Conservation (phyloP, 2,888 invertebrate species). For the Lycophotia porphyrea region DNA sequence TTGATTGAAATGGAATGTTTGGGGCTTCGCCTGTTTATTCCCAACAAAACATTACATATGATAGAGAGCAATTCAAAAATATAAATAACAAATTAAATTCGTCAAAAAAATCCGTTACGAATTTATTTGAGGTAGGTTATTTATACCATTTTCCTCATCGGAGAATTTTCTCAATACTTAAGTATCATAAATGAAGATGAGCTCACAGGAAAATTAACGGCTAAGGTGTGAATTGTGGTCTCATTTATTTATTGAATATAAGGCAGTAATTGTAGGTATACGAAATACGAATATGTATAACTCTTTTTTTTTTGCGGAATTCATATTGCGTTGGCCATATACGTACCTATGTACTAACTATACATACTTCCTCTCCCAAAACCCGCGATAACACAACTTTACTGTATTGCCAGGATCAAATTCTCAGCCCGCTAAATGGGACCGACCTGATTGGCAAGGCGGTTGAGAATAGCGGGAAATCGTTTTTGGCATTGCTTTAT, state of each 20-base stretch:
- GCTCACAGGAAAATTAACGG: conserved; percentile 10
- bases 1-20: conserved; percentile 11
- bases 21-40: neutral
- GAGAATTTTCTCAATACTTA: neutral
- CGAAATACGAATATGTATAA: too few relatives aligned
- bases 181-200: conserved; percentile 24
- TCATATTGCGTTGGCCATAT: neutral
- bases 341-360: neutral
- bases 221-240: neutral
- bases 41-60: neutral
- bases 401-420: conserved; percentile 1
- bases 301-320: neutral
- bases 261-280: neutral
- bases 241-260: neutral
- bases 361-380: neutral
- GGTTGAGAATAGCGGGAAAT: conserved; percentile 7
- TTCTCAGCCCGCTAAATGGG: conserved; percentile 1
- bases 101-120: neutral
- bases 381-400: neutral
- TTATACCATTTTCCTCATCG: conserved; percentile 14
- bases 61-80: neutral
- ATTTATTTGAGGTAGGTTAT: neutral
- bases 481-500: conserved; percentile 39
- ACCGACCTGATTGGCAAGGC: conserved; percentile 27
- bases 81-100: neutral